Evolutionary conservation across 2,113 vertebrate genomes (phyloP).

Genomic region (Sebastes fasciatus): DNA sequence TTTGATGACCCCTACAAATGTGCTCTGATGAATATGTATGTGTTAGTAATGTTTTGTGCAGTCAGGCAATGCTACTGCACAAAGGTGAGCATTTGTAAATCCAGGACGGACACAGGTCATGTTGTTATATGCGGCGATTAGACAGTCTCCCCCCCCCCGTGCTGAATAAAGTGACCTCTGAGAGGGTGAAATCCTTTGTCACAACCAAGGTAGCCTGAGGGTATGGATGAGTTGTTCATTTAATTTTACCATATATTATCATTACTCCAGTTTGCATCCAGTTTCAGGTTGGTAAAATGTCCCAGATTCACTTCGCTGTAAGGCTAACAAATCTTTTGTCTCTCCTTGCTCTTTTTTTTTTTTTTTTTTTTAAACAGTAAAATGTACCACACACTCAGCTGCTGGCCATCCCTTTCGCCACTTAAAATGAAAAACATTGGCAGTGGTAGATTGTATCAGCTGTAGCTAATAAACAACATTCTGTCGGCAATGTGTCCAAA

Average conservation of each 20-base stretch:
- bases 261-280: background rate
- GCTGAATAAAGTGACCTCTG: constrained; percentile 48
- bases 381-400: background rate
- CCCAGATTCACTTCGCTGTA: background rate
- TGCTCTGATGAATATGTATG: constrained; percentile 75
- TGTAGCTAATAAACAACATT: background rate
- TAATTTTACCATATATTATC: background rate
- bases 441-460: background rate
- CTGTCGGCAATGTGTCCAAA: background rate
- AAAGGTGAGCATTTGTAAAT: constrained; percentile 65
- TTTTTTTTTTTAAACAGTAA: no score
- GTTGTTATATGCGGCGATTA: constrained; percentile 27
- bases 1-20: constrained; percentile 54
- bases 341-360: background rate
- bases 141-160: background rate
- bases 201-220: constrained; percentile 4
- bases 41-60: constrained; percentile 46
- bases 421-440: constrained; percentile 2
- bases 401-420: background rate
- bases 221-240: no score
- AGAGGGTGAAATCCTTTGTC: constrained; percentile 41
- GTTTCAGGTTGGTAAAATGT: background rate
- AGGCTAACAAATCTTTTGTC: background rate
- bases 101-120: constrained; percentile 37
- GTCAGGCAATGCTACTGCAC: constrained; percentile 60